These are phyloP conservation scores for Cephus spinipes DNA, from an alignment of 2,888 invertebrate genomes.

Conservation along the genomic window DNA sequence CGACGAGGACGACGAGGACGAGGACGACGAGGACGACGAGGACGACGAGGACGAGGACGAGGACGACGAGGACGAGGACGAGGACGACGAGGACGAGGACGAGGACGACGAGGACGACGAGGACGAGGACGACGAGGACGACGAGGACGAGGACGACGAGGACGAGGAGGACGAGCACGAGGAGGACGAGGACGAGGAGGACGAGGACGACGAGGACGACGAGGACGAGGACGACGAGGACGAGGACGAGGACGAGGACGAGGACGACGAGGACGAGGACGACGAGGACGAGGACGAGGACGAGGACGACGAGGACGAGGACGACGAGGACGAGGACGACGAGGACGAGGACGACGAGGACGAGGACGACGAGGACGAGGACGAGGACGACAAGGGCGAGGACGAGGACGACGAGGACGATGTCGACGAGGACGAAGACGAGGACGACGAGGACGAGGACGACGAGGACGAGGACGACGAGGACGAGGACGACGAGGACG, in stretches of 20 bases:
- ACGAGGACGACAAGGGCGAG: too few relatives aligned
- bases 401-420: too few relatives aligned
- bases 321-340: background rate
- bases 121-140: background rate
- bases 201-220: background rate
- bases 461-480: conserved; percentile 1
- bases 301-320: background rate
- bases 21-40: background rate
- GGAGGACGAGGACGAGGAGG: background rate
- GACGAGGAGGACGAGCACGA: background rate
- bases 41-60: conserved; percentile 3
- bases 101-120: conserved; percentile 1
- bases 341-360: background rate
- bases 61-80: background rate
- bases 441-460: background rate
- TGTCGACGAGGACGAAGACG: too few relatives aligned
- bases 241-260: conserved; percentile 1
- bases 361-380: background rate
- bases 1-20: background rate
- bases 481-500: conserved; percentile 3
- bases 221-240: background rate
- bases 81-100: conserved; percentile 3
- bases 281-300: background rate
- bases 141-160: background rate
- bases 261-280: conserved; percentile 3